Percentiles rank a stretch among this genome's conserved stretches.
Conservation (phyloP, 2,888 invertebrate species). For the Synergus itoensis region DNA sequence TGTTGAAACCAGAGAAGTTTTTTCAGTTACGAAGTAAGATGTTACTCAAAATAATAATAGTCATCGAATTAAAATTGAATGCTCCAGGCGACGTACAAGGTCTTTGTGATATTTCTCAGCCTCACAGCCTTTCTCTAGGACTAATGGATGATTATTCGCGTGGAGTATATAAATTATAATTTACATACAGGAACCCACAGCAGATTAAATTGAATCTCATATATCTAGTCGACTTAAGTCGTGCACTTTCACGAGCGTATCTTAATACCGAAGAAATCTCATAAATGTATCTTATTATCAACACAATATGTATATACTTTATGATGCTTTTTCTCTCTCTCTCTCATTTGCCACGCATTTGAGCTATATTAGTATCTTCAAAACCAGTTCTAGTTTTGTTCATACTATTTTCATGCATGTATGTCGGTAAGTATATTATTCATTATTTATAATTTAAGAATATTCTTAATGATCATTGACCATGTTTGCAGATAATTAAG, state of each 20-base stretch:
- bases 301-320: neutral
- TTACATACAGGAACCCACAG: conserved; percentile 24
- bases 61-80: conserved; percentile 17
- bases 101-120: conserved; percentile 6
- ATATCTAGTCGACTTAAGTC: conserved; percentile 22
- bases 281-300: conserved; percentile 3
- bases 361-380: neutral
- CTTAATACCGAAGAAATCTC: conserved; percentile 19
- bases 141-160: conserved; percentile 19
- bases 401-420: neutral
- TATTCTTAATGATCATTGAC: too few species aligned
- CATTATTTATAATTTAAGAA: too few species aligned
- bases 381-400: neutral
- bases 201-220: conserved; percentile 24
- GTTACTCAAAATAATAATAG: neutral
- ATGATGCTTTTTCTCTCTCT: neutral
- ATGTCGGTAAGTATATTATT: neutral
- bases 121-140: neutral
- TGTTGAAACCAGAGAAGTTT: neutral
- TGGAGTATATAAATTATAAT: conserved; percentile 34
- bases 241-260: conserved; percentile 13
- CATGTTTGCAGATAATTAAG: too few species aligned
- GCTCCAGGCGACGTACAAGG: conserved; percentile 1
- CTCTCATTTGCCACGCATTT: neutral
- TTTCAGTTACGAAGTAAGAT: conserved; percentile 2